Evolutionary conservation across 2,113 vertebrate genomes (phyloP), one percentile per base, ranked within the genome.

Genomic region (Gymnobelideus leadbeateri): DNA sequence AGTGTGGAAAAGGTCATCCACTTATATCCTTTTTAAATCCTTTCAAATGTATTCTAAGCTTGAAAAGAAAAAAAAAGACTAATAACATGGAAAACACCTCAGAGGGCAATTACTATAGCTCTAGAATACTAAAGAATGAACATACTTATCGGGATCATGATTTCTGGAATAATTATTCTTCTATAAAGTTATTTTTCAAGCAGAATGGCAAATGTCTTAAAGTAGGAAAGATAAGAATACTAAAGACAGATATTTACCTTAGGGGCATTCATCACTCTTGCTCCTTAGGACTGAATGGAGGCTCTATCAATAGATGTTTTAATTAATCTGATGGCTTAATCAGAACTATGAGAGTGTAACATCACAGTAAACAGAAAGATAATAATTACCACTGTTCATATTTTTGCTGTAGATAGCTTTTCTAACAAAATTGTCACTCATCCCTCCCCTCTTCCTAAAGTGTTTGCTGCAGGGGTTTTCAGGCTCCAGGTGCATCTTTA

Each of bases 121-220:
- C 28, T 1, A 26, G 26, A 94, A 43, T 28, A 68, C 3, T 43
- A 51, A 93, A 53, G 28, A 16, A 94, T 50, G 92, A 92, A 51
- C 55, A 91, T 89, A 47, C 25, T 55, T 96, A 57, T 93, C n/a
- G 28, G 57, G 89, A 94, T 95, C 31, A 92, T 47, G 94, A 89
- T 49, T 43, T 93, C 51, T 93, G 51, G 19, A 37, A 95, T 95
- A 92, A 96, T 95, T 96, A 89, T 21, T 77, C 19, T 89, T 92
- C 51, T 95, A 91, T 92, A 97, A 53, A 68, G 93, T 91, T 94
- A 54, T 95, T 96, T 92, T 91, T 16, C n/a, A 93, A 68, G 54
- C 0, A 68, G 57, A 92, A 93, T 47, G 84, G 51, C 31, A 92
- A 89, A 3, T 91, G 91, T 31, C 95, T 93, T 23, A 91, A 89